These are phyloP conservation scores for Patiria pectinifera DNA, from an alignment of 53 echinoderm and acorn worm genomes.

Conservation along the genomic window DNA sequence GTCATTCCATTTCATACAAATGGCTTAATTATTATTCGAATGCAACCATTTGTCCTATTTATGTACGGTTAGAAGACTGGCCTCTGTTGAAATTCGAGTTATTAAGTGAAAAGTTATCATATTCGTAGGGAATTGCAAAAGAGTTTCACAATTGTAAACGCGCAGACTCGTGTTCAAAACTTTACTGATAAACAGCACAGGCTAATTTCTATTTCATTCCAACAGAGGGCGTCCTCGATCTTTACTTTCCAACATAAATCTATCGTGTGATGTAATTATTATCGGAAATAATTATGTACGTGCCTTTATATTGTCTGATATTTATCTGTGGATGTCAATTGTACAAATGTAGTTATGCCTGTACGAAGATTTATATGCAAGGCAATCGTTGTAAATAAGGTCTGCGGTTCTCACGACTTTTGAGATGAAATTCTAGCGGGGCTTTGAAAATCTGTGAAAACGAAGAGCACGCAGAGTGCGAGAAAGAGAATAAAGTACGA, in stretches of 20 bases:
- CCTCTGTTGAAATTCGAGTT: too few relatives aligned
- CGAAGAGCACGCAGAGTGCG: neutral
- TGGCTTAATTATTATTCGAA: too few relatives aligned
- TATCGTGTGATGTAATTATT: neutral
- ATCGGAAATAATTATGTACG: neutral
- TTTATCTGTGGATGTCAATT: neutral
- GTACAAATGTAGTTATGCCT: neutral
- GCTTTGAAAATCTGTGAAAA: neutral
- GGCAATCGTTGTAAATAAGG: neutral
- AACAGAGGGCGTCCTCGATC: neutral
- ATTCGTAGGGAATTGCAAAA: too few relatives aligned
- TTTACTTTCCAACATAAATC: neutral
- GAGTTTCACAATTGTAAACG: too few relatives aligned
- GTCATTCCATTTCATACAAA: too few relatives aligned
- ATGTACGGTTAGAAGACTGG: too few relatives aligned
- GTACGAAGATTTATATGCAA: neutral
- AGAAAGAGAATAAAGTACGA: neutral
- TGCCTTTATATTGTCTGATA: neutral
- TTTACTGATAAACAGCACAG: neutral
- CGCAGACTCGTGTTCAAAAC: too few relatives aligned
- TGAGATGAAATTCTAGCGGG: neutral
- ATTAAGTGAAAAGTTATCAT: too few relatives aligned
- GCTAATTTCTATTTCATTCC: neutral
- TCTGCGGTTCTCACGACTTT: neutral
- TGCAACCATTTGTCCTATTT: too few relatives aligned